Evolutionary conservation across 2,888 invertebrate genomes (phyloP), one percentile per base, ranked within the genome.

Genomic region (Caenorhabditis sinica): DNA sequence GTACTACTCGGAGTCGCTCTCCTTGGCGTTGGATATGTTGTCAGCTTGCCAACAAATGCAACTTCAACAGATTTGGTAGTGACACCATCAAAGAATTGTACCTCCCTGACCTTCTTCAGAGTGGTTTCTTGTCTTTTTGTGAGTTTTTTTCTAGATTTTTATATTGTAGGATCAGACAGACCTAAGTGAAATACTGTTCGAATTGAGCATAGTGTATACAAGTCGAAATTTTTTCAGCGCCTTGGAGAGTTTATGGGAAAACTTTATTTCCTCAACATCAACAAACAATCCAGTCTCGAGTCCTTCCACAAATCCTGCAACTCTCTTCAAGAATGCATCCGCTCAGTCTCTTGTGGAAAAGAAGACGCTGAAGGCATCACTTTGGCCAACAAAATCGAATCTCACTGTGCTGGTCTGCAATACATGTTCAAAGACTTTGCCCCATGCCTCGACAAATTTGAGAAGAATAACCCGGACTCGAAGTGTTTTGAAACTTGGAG

Each of bases 261-360:
- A 49, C 28, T 65, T 9, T 65, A 65, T 30, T 65, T 65, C 65
- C 45, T 65, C n/a, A n/a, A 65, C 30, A 8, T 65, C n/a, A 45
- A 65, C 17, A 65, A 45, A 11, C 23, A 28, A n/a, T 65, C 65
- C 23, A 49, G 45, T n/a, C 45, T 65, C 2, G 25, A 43, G 9
- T 17, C 25, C 1, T 65, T 65, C 45, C 45, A 49, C 45, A 28
- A 65, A 8, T 65, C 65, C 30, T 65, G 65, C n/a, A 30, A 15
- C n/a, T 49, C 65, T 2, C 65, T 65, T n/a, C 65, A 65, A 17
- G 65, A 65, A 30, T 65, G 65, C n/a, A 25, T 65, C 8, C 28
- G 15, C 1, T 65, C 65, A 1, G 9, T 65, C 8, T 17, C 45
- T 15, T 65, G 65, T 30, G 65, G 30, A 49, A 49, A 45, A 28